A percentile compares a stretch with the other conserved stretches of the same genome.
Conservation (phyloP, 2,113 vertebrate species). For the Ptilonorhynchus violaceus region DNA sequence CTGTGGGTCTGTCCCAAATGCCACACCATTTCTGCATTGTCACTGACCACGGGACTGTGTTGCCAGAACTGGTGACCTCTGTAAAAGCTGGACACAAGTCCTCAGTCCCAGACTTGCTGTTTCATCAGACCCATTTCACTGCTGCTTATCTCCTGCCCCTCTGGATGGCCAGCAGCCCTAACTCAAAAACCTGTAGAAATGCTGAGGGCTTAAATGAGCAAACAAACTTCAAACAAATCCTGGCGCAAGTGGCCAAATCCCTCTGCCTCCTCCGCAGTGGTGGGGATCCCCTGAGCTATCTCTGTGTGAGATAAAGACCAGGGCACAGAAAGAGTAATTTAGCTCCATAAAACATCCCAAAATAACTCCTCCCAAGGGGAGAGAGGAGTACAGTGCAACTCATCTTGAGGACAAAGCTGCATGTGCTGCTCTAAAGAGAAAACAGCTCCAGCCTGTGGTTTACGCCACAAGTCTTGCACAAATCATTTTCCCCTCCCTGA, state of each 20-base stretch:
- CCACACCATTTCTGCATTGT: not conserved
- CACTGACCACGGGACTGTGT: not conserved
- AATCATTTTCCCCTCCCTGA: not conserved
- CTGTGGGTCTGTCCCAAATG: not conserved
- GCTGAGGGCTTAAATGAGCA: not conserved
- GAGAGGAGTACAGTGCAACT: not conserved
- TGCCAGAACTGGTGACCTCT: not conserved
- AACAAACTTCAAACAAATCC: not conserved
- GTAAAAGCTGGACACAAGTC: not conserved
- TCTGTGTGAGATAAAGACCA: not conserved
- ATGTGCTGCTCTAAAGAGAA: not conserved
- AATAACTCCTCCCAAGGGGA: not conserved
- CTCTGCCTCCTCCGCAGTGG: accelerated
- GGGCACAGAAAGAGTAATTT: not conserved
- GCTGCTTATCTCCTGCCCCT: not conserved
- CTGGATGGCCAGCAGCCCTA: not conserved
- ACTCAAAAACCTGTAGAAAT: not conserved
- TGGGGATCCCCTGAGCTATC: not conserved
- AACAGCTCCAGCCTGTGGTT: not conserved
- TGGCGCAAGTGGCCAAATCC: not conserved
- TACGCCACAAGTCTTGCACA: not conserved
- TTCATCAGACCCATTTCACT: not conserved
- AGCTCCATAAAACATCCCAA: not conserved
- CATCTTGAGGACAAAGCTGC: not conserved
- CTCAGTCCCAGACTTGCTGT: not conserved